A percentile compares a stretch with the other conserved stretches of the same genome.
Conservation (phyloP, 1,140 invertebrate genomes). For the Protaetia brevitarsis region DNA sequence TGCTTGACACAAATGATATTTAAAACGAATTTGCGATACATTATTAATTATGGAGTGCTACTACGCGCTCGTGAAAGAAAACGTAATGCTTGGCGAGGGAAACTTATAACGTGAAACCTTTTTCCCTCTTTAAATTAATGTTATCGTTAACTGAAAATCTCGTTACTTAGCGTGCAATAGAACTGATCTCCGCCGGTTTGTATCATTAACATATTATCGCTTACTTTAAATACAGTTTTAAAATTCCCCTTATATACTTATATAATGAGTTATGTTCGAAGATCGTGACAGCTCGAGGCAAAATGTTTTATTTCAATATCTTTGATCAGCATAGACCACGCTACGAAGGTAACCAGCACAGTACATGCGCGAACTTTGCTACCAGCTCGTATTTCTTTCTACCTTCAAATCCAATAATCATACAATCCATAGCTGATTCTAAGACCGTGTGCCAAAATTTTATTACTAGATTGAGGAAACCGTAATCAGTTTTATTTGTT, state of each 20-base stretch:
- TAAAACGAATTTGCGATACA: background rate
- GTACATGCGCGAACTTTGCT: too few species aligned
- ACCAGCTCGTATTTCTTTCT: too few species aligned
- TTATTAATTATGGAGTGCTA: background rate
- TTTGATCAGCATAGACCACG: background rate
- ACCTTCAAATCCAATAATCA: too few species aligned
- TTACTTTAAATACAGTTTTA: constrained; percentile 4
- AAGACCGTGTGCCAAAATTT: too few species aligned
- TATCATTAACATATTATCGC: constrained; percentile 15
- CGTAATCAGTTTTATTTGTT: too few species aligned
- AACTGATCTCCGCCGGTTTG: background rate
- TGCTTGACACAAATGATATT: too few species aligned
- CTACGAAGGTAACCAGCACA: too few species aligned
- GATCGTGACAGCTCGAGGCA: constrained; percentile 5
- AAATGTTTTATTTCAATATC: background rate
- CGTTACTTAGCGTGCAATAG: constrained; percentile 2
- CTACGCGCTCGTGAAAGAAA: background rate
- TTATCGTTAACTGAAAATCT: background rate
- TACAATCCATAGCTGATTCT: too few species aligned
- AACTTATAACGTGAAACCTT: background rate
- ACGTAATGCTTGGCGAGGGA: background rate
- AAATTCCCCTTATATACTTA: background rate
- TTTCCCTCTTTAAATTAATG: constrained; percentile 7
- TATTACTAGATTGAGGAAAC: too few species aligned
- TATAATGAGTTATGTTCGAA: background rate